Evolutionary conservation across 2,113 vertebrate genomes (phyloP), one percentile per base, ranked within the genome.

Genomic region (Riparia riparia): DNA sequence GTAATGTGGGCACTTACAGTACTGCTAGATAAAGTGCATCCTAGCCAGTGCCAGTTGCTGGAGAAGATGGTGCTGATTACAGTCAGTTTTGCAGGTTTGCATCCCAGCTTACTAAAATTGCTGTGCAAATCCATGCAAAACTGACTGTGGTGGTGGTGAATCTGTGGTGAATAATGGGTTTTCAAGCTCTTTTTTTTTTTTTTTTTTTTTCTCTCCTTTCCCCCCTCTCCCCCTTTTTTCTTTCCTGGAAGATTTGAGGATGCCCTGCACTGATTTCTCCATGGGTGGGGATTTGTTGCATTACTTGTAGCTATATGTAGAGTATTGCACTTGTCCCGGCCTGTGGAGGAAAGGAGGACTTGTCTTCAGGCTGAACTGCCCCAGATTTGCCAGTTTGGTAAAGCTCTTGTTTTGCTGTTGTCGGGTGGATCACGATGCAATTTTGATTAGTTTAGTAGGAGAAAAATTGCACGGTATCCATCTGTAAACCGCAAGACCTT

Each of bases 91-190:
- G 99, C 98, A 98, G 99, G 98, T 98, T 99, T 99, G 99, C 99
- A 98, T 98, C 92, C 98, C 99, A 99, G 99, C 99, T 97, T 98
- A 37, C 83, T 99, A 99, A 99, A 98, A 99, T 99, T 99, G 99
- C 99, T 99, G 99, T 99, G 99, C 99, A 99, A 99, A 99, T 99
- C 99, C 99, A 99, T 99, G 99, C 99, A 99, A 99, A 99, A 99
- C 99, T 99, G 99, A 99, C 98, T 98, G 99, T 99, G 98, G 99
- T 97, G 77, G 96, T 92, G 91, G 90, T 95, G 64, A 94, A 95
- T 86, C 96, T 87, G 90, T 92, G 74, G 50, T 71, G 65, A 93
- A 78, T 90, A 26, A 65, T 42, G 56, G 71, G 58, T 15, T 74
- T 82, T 50, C 41, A 49, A 69, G 82, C 21, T 18, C 26, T 5